A percentile compares a stretch with the other conserved stretches of the same genome.
Evolutionary conservation across 37 sponge, comb jelly and placozoan genomes (phyloP).

Genomic region (Axinella damicornis): DNA sequence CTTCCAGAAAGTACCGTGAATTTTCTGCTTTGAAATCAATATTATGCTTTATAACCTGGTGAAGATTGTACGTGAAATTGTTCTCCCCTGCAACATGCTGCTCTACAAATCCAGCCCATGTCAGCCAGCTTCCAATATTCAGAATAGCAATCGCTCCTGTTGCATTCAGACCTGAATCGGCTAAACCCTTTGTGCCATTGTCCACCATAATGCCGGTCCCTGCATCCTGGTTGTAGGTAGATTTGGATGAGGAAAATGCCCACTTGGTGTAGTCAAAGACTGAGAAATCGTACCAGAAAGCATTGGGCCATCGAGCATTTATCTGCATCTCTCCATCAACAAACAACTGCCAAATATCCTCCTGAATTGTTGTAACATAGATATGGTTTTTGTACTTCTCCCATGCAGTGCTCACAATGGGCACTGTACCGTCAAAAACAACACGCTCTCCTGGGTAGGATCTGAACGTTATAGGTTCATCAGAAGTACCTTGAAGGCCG

Average conservation of each 20-base stretch:
- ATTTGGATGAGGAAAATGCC: constrained; percentile 26
- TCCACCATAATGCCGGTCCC: constrained; percentile 38
- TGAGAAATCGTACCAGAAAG: constrained; percentile 13
- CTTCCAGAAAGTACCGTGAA: constrained; percentile 42
- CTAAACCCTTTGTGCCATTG: constrained; percentile 9
- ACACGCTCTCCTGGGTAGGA: constrained; percentile 32
- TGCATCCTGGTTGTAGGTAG: constrained; percentile 6
- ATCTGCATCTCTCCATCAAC: constrained; percentile 34
- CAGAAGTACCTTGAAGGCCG: constrained; percentile 1
- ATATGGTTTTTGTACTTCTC: constrained; percentile 9
- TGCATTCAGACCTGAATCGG: constrained; percentile 16
- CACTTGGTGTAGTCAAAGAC: constrained; percentile 33
- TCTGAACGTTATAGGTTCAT: constrained; percentile 4
- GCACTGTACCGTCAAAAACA: constrained; percentile 13
- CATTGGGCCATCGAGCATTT: constrained; percentile 28
- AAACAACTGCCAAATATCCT: constrained; percentile 35
- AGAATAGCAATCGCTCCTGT: constrained; percentile 56
- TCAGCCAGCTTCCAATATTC: constrained; percentile 59
- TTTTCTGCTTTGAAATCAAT: neutral
- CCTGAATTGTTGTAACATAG: neutral
- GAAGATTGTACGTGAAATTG: constrained; percentile 29
- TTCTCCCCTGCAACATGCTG: constrained; percentile 22
- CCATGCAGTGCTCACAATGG: neutral
- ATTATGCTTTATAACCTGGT: neutral
- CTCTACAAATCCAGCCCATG: constrained; percentile 31